A percentile compares a stretch with the other conserved stretches of the same genome.
Evolutionary conservation across 2,888 invertebrate species (phyloP).

Genomic region (Chironomus riparius): DNA sequence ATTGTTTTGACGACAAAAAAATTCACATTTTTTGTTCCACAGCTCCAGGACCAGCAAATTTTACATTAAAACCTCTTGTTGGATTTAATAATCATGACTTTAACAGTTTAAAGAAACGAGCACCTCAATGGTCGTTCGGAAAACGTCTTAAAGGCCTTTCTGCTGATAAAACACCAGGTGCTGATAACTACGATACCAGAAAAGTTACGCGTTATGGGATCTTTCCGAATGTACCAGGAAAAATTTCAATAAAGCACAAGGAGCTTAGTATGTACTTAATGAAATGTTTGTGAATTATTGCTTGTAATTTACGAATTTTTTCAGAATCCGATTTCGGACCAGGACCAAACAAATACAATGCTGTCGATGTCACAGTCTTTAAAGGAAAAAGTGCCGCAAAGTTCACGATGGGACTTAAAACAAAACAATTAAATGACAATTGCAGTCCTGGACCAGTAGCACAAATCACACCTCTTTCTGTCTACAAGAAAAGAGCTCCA

Average conservation of each 20-base stretch:
- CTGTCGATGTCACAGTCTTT: neutral
- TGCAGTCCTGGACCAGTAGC: neutral
- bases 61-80: neutral
- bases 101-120: neutral
- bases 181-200: neutral
- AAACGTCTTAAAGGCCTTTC: neutral
- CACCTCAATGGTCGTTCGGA: neutral
- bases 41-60: slow-evolving; percentile 5
- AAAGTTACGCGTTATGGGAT: neutral
- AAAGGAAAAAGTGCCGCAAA: neutral
- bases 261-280: neutral
- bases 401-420: neutral
- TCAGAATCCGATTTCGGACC: neutral
- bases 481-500: neutral
- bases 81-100: neutral
- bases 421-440: neutral
- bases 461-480: neutral
- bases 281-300: neutral
- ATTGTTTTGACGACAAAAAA: neutral
- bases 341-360: neutral
- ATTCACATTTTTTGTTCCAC: neutral
- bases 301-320: neutral
- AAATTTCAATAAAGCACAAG: neutral
- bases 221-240: too few species aligned
- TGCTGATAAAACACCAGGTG: neutral